Conservation (phyloP, 2,888 invertebrate genomes). For the Agrochola litura region DNA sequence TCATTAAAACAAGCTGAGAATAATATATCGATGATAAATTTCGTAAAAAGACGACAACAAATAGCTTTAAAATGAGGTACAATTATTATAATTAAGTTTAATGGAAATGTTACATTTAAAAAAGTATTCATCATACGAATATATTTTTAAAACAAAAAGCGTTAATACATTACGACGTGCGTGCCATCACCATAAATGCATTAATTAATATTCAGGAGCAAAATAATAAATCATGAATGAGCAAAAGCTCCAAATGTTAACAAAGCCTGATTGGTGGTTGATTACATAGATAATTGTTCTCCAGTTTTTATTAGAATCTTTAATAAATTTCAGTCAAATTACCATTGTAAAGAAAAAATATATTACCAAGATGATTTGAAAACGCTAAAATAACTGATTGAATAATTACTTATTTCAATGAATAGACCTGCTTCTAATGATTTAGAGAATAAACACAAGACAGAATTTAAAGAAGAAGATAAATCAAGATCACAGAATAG, state of each 20-base stretch:
- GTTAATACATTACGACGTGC: slow-evolving; percentile 12
- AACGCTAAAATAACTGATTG: not conserved
- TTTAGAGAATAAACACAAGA: not conserved
- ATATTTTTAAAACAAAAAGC: slow-evolving; percentile 2
- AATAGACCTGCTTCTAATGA: not conserved
- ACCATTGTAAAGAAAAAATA: not conserved
- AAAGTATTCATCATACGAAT: not conserved
- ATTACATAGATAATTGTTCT: not conserved
- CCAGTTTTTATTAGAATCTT: not conserved
- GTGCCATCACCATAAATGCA: slow-evolving; percentile 15
- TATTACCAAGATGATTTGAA: not conserved
- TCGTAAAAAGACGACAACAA: no score
- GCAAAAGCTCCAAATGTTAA: slow-evolving; percentile 11
- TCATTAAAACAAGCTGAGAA: no score
- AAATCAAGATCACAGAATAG: not conserved
- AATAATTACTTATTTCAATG: not conserved
- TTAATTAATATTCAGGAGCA: slow-evolving; percentile 25
- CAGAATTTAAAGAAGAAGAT: not conserved
- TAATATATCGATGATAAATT: no score
- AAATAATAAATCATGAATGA: slow-evolving; percentile 18
- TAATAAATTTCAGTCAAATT: not conserved
- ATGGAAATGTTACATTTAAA: not conserved
- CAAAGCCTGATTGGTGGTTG: slow-evolving; percentile 12
- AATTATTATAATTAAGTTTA: not conserved
- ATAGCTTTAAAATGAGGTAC: not conserved